Evolutionary conservation across 2,113 vertebrate genomes (phyloP).

Genomic region (Hystrix cristata): DNA sequence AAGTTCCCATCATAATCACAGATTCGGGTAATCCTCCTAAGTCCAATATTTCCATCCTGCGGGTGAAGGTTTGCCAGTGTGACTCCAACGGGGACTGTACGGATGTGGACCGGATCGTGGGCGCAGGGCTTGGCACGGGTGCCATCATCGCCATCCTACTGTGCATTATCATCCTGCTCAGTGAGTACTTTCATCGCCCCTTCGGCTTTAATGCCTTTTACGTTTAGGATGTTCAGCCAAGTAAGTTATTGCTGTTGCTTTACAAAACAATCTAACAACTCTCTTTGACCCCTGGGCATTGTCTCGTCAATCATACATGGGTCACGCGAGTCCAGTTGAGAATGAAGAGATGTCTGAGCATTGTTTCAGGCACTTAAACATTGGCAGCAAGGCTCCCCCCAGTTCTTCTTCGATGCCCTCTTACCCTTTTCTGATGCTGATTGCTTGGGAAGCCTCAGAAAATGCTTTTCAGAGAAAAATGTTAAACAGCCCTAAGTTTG

Average conservation of each 20-base stretch:
- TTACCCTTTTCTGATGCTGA: not conserved
- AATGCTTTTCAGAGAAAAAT: not conserved
- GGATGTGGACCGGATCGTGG: slow-evolving; percentile 95
- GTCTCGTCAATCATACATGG: not conserved
- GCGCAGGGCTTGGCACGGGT: slow-evolving; percentile 95
- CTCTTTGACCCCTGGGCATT: not conserved
- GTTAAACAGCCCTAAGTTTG: not conserved
- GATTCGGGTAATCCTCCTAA: slow-evolving; percentile 98
- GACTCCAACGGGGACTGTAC: slow-evolving; percentile 97
- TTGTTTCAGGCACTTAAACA: not conserved
- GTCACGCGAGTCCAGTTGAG: not conserved
- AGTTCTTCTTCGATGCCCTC: accelerated
- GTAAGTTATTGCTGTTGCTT: not conserved
- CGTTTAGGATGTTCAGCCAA: not conserved
- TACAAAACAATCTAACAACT: not conserved
- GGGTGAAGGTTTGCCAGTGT: slow-evolving; percentile 97
- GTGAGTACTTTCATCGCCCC: slow-evolving; percentile 88
- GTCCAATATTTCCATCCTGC: slow-evolving; percentile 95
- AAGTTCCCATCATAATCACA: slow-evolving; percentile 96
- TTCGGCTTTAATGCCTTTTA: not conserved
- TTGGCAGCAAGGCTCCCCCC: not conserved
- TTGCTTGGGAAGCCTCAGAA: not conserved
- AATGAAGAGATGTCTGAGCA: too few species aligned
- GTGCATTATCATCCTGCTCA: slow-evolving; percentile 98
- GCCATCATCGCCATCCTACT: slow-evolving; percentile 98